Percentiles rank a stretch among this genome's conserved stretches.
Evolutionary conservation across 2,797 vertebrate genomes (phyloP).

Genomic region (Amblyraja radiata): DNA sequence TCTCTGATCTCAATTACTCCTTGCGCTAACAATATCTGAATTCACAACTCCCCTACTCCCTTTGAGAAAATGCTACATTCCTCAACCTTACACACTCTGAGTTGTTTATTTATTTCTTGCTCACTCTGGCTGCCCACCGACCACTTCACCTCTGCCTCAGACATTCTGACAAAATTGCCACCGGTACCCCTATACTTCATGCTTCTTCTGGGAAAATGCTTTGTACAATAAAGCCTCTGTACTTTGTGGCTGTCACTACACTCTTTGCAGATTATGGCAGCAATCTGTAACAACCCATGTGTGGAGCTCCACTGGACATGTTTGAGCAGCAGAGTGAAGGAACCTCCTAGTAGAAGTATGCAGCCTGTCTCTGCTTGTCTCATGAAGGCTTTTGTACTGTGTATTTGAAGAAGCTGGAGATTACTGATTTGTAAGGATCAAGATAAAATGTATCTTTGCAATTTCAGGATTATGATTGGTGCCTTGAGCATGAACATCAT

Average conservation of each 20-base stretch:
- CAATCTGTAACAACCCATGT: background rate
- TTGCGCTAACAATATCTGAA: too few species aligned
- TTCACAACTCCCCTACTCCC: too few species aligned
- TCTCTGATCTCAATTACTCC: too few species aligned
- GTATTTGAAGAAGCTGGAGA: background rate
- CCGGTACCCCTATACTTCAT: background rate
- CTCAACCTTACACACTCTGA: too few species aligned
- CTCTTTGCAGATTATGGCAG: background rate
- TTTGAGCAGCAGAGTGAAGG: background rate
- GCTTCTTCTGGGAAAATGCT: background rate
- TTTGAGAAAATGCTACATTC: too few species aligned
- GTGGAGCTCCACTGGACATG: background rate
- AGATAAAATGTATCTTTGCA: background rate
- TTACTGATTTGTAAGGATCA: background rate
- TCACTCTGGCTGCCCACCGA: background rate
- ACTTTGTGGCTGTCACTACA: background rate
- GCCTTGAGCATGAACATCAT: background rate
- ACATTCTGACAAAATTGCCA: too few species aligned
- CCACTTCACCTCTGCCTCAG: background rate
- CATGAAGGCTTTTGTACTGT: background rate
- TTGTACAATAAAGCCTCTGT: background rate
- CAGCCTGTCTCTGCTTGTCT: background rate
- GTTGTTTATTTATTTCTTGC: background rate
- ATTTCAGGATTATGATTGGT: background rate
- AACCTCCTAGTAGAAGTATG: background rate